A percentile compares a stretch with the other conserved stretches of the same genome.
Evolutionary conservation across 2,797 vertebrate species (phyloP).

Genomic region (Morelia viridis): DNA sequence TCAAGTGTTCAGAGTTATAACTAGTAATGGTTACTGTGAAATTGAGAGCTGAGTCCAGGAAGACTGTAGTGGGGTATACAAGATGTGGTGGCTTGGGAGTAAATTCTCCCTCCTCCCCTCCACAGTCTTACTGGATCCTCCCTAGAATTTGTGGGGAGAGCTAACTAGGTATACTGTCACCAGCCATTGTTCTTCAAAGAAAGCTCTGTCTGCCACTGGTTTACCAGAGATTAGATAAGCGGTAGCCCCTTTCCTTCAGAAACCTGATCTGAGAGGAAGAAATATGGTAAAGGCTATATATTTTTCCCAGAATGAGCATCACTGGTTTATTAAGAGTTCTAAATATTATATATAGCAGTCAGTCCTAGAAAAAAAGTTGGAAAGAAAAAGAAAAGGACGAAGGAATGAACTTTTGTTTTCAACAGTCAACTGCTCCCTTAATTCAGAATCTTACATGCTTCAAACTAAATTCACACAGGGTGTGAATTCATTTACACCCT

Average conservation of each 20-base stretch:
- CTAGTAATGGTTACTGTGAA: not conserved
- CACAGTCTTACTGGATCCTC: not conserved
- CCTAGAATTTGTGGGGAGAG: not conserved
- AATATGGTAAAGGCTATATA: not conserved
- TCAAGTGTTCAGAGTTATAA: not conserved
- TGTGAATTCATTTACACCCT: not conserved
- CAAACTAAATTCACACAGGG: not conserved
- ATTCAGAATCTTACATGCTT: not conserved
- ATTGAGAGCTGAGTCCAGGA: not conserved
- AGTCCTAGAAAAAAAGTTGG: not conserved
- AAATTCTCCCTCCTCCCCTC: not conserved
- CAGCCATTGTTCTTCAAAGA: too few species aligned
- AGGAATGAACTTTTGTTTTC: not conserved
- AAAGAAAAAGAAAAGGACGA: not conserved
- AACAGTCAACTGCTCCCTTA: not conserved
- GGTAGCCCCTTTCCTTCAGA: not conserved
- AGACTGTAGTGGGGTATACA: not conserved
- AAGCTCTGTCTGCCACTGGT: not conserved
- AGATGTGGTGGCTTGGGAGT: not conserved
- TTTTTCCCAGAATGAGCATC: not conserved
- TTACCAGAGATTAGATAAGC: not conserved
- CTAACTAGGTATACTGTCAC: not conserved
- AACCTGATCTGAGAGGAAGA: not conserved
- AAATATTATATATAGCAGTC: not conserved
- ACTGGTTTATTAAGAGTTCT: not conserved